A percentile compares a stretch with the other conserved stretches of the same genome.
These are phyloP conservation scores for Orchesella flavescens DNA, from an alignment of 2,888 invertebrate species.

Conservation along the genomic window DNA sequence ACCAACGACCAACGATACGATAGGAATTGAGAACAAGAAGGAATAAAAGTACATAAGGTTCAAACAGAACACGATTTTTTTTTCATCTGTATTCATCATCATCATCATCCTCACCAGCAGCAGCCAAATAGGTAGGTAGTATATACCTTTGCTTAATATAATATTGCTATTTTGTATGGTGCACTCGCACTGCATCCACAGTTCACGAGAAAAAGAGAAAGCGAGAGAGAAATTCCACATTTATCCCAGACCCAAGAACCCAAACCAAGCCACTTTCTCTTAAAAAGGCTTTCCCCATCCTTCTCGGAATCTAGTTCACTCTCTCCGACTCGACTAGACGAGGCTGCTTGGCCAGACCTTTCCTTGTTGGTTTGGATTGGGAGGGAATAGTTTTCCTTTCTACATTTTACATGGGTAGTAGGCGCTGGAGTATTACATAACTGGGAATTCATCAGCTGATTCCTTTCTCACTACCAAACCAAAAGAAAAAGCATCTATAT, in stretches of 20 bases:
- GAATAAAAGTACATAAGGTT: too few species aligned
- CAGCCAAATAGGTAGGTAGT: not conserved
- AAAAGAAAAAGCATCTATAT: too few species aligned
- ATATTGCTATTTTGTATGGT: not conserved
- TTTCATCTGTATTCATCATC: not conserved
- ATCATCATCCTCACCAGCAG: not conserved
- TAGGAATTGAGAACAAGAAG: too few species aligned
- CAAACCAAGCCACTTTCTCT: too few species aligned
- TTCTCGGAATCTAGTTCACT: conserved; percentile 60
- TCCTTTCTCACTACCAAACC: too few species aligned
- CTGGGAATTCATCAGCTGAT: conserved; percentile 60
- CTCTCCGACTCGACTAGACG: conserved; percentile 42
- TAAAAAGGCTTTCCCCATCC: conserved; percentile 56
- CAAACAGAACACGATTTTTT: too few species aligned
- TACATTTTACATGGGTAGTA: too few species aligned
- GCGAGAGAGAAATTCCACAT: not conserved
- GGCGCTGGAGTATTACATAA: conserved; percentile 36
- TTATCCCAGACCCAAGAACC: conserved; percentile 14
- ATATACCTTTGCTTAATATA: not conserved
- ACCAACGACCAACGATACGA: not conserved
- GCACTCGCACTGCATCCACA: not conserved
- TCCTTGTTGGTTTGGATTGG: not conserved
- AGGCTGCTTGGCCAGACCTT: conserved; percentile 9
- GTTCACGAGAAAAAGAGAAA: not conserved
- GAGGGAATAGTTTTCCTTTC: not conserved